Evolutionary conservation across 2,797 vertebrate species (phyloP).

Genomic region (Poecilia picta): DNA sequence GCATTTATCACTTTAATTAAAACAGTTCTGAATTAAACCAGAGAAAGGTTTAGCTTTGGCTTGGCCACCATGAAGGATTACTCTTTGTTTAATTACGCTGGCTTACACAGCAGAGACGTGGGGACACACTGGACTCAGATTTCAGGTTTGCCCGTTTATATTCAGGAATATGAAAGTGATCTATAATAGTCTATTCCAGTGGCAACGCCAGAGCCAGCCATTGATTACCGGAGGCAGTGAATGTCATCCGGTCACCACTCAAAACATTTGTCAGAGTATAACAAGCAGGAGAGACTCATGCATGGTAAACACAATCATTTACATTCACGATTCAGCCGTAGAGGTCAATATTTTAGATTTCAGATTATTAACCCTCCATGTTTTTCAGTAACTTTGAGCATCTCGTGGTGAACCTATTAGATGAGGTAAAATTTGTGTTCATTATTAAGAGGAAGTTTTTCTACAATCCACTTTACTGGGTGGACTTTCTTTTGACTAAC

Average conservation of each 20-base stretch:
- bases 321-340: slow-evolving; percentile 17
- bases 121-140: neutral
- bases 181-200: slow-evolving; percentile 30
- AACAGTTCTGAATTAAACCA: neutral
- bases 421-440: neutral
- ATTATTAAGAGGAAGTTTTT: neutral
- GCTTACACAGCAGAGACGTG: neutral
- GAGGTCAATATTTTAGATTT: too few relatives aligned
- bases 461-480: neutral
- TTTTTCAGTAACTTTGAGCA: too few relatives aligned
- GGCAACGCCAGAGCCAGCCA: slow-evolving; percentile 13
- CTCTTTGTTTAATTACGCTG: neutral
- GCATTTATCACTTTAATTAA: neutral
- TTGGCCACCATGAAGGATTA: neutral
- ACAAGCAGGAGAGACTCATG: slow-evolving; percentile 43
- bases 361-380: too few relatives aligned
- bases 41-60: neutral
- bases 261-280: slow-evolving; percentile 52
- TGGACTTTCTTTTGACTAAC: neutral
- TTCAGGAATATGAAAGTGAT: neutral
- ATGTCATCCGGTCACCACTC: slow-evolving; percentile 44
- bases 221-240: slow-evolving; percentile 55
- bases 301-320: slow-evolving; percentile 51
- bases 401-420: neutral
- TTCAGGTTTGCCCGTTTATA: neutral